Conservation (phyloP, 1,140 invertebrate genomes). For the Chionoecetes opilio region DNA sequence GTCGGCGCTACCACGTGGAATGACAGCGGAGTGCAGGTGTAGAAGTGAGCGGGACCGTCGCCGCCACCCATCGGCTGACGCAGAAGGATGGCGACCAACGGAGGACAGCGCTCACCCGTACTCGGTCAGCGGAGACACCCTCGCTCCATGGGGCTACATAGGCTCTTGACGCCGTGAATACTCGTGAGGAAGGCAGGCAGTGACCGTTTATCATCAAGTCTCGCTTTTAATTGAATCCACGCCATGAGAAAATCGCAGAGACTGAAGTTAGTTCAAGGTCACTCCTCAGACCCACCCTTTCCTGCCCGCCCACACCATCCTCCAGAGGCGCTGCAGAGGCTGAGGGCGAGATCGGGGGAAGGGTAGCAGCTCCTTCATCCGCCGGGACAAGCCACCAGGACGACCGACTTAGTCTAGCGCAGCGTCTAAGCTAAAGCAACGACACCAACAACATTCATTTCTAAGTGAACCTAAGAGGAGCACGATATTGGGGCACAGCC, state of each 20-base stretch:
- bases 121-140: slow-evolving; percentile 20
- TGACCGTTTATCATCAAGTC: background rate
- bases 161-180: slow-evolving; percentile 41
- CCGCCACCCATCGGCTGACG: background rate
- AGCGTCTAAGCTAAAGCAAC: slow-evolving; percentile 79
- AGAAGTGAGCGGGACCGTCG: background rate
- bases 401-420: slow-evolving; percentile 77
- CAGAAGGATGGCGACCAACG: background rate
- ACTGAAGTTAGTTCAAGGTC: background rate
- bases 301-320: background rate
- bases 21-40: slow-evolving; percentile 58
- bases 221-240: background rate
- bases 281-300: slow-evolving; percentile 33
- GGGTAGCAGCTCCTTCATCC: background rate
- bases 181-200: background rate
- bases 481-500: slow-evolving; percentile 67
- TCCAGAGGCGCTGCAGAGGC: background rate
- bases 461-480: slow-evolving; percentile 72
- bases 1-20: slow-evolving; percentile 70
- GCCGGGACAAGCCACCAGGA: slow-evolving; percentile 45
- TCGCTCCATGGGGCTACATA: slow-evolving; percentile 42
- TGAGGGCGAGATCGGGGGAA: slow-evolving; percentile 34
- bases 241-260: background rate
- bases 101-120: slow-evolving; percentile 1
- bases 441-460: slow-evolving; percentile 78